Percentiles rank a stretch among this genome's conserved stretches.
Conservation (phyloP, 92 coral and sea anemone genomes). For the Montipora capitata region DNA sequence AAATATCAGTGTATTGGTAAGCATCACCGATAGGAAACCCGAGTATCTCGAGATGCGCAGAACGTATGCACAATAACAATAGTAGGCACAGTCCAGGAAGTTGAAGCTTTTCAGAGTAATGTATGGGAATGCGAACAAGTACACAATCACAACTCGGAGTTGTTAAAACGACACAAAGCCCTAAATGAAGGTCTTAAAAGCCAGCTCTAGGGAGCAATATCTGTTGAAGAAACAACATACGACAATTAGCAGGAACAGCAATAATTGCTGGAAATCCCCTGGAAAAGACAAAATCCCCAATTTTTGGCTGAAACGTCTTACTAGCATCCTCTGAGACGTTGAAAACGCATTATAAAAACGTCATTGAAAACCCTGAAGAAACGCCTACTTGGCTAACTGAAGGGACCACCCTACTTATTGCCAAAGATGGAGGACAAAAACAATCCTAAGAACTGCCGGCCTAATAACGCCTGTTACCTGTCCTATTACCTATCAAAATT, state of each 20-base stretch:
- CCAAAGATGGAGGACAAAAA: not conserved
- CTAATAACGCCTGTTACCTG: not conserved
- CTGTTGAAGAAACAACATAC: not conserved
- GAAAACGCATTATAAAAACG: not conserved
- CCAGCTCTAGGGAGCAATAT: constrained; percentile 1
- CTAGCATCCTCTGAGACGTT: not conserved
- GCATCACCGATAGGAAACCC: too few species aligned
- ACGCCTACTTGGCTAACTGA: not conserved
- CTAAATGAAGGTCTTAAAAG: not conserved
- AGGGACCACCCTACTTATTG: not conserved
- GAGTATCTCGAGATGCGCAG: too few species aligned
- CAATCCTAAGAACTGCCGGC: not conserved
- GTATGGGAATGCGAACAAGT: not conserved
- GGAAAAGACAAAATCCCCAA: not conserved
- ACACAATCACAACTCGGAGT: not conserved
- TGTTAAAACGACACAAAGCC: constrained; percentile 4
- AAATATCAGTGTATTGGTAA: too few species aligned
- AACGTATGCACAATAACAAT: too few species aligned
- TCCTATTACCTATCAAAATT: not conserved
- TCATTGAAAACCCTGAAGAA: not conserved
- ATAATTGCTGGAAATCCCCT: constrained; percentile 25
- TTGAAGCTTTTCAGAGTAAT: constrained; percentile 14
- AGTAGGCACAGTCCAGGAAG: not conserved
- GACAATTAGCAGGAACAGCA: constrained; percentile 12
- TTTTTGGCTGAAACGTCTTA: constrained; percentile 23